Evolutionary conservation across 1,140 invertebrate species (phyloP).

Genomic region (Fragariocoptes setiger): DNA sequence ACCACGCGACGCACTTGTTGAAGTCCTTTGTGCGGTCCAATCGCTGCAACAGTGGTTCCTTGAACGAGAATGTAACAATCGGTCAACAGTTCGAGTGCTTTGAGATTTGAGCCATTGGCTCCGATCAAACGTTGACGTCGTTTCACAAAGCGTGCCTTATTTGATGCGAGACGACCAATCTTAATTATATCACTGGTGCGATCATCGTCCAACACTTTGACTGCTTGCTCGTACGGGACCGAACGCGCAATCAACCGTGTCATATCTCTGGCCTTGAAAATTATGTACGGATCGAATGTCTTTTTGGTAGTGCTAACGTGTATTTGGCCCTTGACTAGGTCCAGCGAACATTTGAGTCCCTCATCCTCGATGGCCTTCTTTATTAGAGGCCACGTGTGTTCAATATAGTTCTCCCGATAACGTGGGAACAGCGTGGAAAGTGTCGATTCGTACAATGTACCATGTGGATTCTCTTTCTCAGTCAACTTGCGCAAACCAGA

Average conservation of each 20-base stretch:
- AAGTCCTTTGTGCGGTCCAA: slow-evolving; percentile 78
- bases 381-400: slow-evolving; percentile 78
- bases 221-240: slow-evolving; percentile 72
- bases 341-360: slow-evolving; percentile 56
- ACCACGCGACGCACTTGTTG: slow-evolving; percentile 68
- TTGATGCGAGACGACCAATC: slow-evolving; percentile 58
- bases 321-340: slow-evolving; percentile 81
- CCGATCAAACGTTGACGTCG: slow-evolving; percentile 75
- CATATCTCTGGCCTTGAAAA: slow-evolving; percentile 81
- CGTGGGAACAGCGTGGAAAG: slow-evolving; percentile 53
- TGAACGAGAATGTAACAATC: slow-evolving; percentile 89
- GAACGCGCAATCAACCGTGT: slow-evolving; percentile 77
- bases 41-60: slow-evolving; percentile 80
- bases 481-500: no score
- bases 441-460: slow-evolving; percentile 36
- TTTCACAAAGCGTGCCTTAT: slow-evolving; percentile 83
- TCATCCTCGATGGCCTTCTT: slow-evolving; percentile 32
- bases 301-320: slow-evolving; percentile 74
- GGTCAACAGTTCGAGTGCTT: slow-evolving; percentile 82
- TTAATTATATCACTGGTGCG: slow-evolving; percentile 84
- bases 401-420: slow-evolving; percentile 83
- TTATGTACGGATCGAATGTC: slow-evolving; percentile 94
- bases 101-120: slow-evolving; percentile 26
- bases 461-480: slow-evolving; percentile 59
- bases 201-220: slow-evolving; percentile 39